phyloP scores from a whole-genome alignment of 1,140 invertebrate genomes.

The Drosophila takahashii region DNA sequence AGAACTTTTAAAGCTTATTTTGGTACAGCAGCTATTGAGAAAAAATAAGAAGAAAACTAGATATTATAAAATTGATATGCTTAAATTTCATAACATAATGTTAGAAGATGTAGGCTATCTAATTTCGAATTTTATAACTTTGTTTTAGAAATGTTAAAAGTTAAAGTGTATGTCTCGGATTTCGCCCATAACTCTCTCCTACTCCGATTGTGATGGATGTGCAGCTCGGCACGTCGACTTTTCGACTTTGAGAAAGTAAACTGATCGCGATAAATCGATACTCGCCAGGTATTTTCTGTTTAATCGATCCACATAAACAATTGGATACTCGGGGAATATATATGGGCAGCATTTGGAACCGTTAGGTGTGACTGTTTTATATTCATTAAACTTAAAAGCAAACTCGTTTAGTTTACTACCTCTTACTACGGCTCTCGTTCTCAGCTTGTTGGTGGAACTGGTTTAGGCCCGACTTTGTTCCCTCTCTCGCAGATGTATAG shows the following conservation, averaged over 20 bases:
- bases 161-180: conserved; percentile 15
- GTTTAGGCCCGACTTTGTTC: conserved; percentile 50
- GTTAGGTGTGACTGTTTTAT: conserved; percentile 48
- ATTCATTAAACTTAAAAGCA: conserved; percentile 47
- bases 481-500: conserved; percentile 27
- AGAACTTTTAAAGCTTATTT: neutral
- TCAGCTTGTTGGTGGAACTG: conserved; percentile 45
- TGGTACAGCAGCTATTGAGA: too few relatives aligned
- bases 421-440: conserved; percentile 40
- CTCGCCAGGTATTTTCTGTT: conserved; percentile 17
- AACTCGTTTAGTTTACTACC: conserved; percentile 66
- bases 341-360: conserved; percentile 18
- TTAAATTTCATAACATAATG: conserved; percentile 1
- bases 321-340: conserved; percentile 26
- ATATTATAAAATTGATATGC: neutral
- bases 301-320: conserved; percentile 39
- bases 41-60: too few relatives aligned
- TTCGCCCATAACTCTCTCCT: conserved; percentile 38
- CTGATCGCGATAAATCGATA: conserved; percentile 42
- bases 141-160: neutral
- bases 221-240: conserved; percentile 25
- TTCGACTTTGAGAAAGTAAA: conserved; percentile 43
- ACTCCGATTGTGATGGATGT: conserved; percentile 30
- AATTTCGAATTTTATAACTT: neutral
- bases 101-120: too few relatives aligned